Evolutionary conservation across 2,113 vertebrate genomes (phyloP).

Genomic region (Leptosomus discolor): DNA sequence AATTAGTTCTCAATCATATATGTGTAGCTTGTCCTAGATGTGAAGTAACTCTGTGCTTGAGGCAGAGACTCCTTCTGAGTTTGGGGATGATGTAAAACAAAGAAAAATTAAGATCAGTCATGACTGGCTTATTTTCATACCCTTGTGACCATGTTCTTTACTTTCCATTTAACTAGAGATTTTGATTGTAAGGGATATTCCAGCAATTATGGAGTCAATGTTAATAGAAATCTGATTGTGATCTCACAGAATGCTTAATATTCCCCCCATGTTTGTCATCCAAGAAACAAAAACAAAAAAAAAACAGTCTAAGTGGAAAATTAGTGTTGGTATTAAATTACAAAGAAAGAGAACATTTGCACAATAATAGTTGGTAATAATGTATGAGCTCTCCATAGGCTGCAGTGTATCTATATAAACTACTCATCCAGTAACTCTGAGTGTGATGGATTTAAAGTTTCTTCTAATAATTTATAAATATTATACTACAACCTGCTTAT

Average conservation of each 20-base stretch:
- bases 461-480: neutral
- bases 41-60: neutral
- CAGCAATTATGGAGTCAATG: neutral
- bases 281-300: neutral
- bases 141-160: neutral
- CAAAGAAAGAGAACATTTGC: neutral
- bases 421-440: neutral
- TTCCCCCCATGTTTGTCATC: neutral
- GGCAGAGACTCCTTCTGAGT: neutral
- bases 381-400: neutral
- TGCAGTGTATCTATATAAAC: neutral
- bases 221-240: neutral
- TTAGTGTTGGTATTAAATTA: neutral
- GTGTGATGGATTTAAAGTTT: neutral
- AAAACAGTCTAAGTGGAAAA: neutral
- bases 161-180: neutral
- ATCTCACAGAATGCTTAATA: neutral
- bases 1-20: neutral
- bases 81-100: neutral
- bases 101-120: neutral
- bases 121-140: neutral
- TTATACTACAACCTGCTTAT: neutral
- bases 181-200: neutral
- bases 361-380: neutral
- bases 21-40: neutral